phyloP scores from a whole-genome alignment of 2,113 vertebrate genomes.

The Atractosteus spatula region DNA sequence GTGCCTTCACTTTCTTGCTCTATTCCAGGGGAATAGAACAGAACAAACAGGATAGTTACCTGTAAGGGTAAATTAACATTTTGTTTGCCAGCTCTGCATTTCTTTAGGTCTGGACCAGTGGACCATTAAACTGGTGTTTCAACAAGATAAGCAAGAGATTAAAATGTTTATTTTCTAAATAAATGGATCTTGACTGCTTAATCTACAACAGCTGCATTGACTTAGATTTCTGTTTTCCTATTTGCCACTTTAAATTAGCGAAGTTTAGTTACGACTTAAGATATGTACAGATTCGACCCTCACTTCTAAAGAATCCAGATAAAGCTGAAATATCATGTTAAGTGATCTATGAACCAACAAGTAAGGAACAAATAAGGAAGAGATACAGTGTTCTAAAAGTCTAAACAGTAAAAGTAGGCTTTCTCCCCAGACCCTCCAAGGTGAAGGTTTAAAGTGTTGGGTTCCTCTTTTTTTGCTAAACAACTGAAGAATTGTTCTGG shows the following conservation, averaged over 20 bases:
- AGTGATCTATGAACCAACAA: too few relatives aligned
- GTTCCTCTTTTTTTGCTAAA: too few relatives aligned
- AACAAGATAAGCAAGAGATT: conserved; percentile 30
- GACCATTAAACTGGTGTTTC: conserved; percentile 17
- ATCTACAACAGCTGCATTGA: conserved; percentile 30
- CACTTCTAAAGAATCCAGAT: background rate
- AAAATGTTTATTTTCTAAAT: conserved; percentile 35
- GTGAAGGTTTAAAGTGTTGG: too few relatives aligned
- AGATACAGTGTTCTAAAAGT: background rate
- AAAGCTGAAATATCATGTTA: background rate
- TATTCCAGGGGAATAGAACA: too few relatives aligned
- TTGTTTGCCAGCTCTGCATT: too few relatives aligned
- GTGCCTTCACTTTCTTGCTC: too few relatives aligned
- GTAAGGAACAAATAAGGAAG: background rate
- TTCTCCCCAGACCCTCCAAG: too few relatives aligned
- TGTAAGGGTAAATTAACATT: too few relatives aligned
- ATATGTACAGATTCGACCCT: conserved; percentile 11
- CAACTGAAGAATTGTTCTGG: too few relatives aligned
- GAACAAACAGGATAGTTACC: too few relatives aligned
- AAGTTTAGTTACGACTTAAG: conserved; percentile 25
- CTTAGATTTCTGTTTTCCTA: conserved; percentile 28
- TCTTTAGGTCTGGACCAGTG: too few relatives aligned
- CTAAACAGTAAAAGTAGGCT: too few relatives aligned
- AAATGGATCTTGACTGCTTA: conserved; percentile 32
- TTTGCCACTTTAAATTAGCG: conserved; percentile 25